A percentile compares a stretch with the other conserved stretches of the same genome.
These are phyloP conservation scores for Leptopilina syphax DNA, from an alignment of 2,888 invertebrate genomes.

Conservation along the genomic window DNA sequence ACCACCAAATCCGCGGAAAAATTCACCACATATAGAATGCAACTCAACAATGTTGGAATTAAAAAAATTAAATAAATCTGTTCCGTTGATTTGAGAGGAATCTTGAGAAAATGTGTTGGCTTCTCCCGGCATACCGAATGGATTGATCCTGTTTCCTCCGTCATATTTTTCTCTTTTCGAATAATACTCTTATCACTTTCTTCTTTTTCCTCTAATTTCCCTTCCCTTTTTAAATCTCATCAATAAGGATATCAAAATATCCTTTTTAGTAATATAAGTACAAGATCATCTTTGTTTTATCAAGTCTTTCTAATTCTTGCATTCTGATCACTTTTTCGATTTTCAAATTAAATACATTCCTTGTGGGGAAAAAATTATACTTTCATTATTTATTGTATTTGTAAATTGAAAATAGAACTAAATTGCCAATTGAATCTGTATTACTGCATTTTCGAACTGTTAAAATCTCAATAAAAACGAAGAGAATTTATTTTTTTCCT, in stretches of 20 bases:
- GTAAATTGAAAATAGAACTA: no score
- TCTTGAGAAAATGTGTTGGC: slow-evolving; percentile 64
- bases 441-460: no score
- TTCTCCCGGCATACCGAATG: slow-evolving; percentile 60
- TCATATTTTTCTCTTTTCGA: slow-evolving; percentile 1
- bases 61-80: slow-evolving; percentile 79
- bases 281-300: background rate
- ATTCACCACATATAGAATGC: slow-evolving; percentile 82
- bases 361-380: no score
- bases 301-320: slow-evolving; percentile 8
- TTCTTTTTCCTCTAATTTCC: background rate
- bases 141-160: slow-evolving; percentile 8
- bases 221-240: background rate
- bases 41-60: slow-evolving; percentile 80
- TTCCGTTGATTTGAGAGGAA: slow-evolving; percentile 74
- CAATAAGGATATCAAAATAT: background rate
- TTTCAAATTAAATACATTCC: no score
- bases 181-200: background rate
- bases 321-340: slow-evolving; percentile 1
- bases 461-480: no score
- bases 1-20: slow-evolving; percentile 84
- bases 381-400: no score
- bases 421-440: no score
- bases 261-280: slow-evolving; percentile 1
- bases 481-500: no score